Evolutionary conservation across 2,888 invertebrate genomes (phyloP), one percentile per base, ranked within the genome.

Genomic region (Masnerella sp.): DNA sequence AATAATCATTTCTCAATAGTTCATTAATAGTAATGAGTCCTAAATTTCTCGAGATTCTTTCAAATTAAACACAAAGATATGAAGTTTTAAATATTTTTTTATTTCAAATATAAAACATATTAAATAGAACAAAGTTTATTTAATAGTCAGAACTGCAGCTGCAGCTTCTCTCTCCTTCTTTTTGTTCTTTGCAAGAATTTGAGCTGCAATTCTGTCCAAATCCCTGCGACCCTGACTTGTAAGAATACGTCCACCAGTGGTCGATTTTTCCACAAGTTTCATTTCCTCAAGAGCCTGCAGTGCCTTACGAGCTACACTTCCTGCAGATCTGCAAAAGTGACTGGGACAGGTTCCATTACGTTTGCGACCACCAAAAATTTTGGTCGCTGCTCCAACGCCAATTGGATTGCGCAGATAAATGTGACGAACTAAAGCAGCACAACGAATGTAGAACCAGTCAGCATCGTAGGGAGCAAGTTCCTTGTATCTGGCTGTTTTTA

Each of bases 371-470:
- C 99, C 99, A 88, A 97, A 99, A 83, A 99, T 96, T 88, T 98
- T 98, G 69, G 96, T 96, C 77, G 99, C 94, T 0, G 97, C 94
- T 80, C 97, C 97, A 71, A 99, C 97, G 84, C 99, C 99, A 83
- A 96, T 93, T 4, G 98, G 98, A 34, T 96, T 94, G 69, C 98
- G 92, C 86, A 98, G 95, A 90, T 99, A 99, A 87, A 98, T 92
- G 88, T 98, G 98, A 78, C 99, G 92, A 61, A 97, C 94, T 73
- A 99, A 91, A 22, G 98, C 96, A 30, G 99, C 95, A 87, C 97
- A 97, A 79, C 99, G 92, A 64, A 96, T 94, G 86, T 95, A 99
- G 88, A 95, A 99, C 99, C 99, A 99, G 88, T 99, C 99, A 38
- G 96, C 96, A 88, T 99, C 98, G n/a, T 71, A 71, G 3, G 99